Evolutionary conservation across 92 coral and sea anemone species (phyloP), one percentile per base, ranked within the genome.

Genomic region (Plumapathes pennacea): DNA sequence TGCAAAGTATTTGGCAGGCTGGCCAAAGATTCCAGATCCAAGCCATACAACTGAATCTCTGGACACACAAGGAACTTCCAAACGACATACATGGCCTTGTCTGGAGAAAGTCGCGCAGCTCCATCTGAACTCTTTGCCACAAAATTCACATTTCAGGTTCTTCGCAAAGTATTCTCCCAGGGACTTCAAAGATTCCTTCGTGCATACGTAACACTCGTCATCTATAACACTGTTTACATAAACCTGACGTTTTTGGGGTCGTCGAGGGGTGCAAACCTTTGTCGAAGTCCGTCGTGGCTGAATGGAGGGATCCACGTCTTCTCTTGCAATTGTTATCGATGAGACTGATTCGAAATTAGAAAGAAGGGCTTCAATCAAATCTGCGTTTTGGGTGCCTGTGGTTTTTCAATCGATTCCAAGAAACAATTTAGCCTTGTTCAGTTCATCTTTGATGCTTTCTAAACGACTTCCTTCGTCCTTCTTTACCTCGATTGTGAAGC

Each of bases 1-100:
- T 34, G 62, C 62, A 34, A 36, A 19, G 27, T 55, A 55, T 46
- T 55, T 55, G 18, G 62, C 46, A 55, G 62, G 62, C 36, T 55
- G 46, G n/a, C 62, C 62, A 21, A 55, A 46, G 13, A 36, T 15
- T 9, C 62, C 62, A 23, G 62, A 55, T 36, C 62, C 25, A 9
- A 55, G 46, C 62, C 62, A 55, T 13, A 55, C 46, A 6, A 55
- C 46, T n/a, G 43, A 55, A 22, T 55, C 62, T 14, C 40, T 12
- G 32, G 45, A 34, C 13, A 55, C 46, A 36, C 62, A 55, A 55
- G 62, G 62, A 11, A 55, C 5, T 23, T 55, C 62, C 31, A 55
- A 36, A 38, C 46, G 46, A 13, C 62, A 55, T 21, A 55, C 62
- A 36, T 55, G 62, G 26, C 50, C 37, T 25, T 38, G 50, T 10